Percentiles rank a stretch among this genome's conserved stretches.
Conservation (phyloP, 2,797 vertebrate genomes). For the Chrysocyon brachyurus region DNA sequence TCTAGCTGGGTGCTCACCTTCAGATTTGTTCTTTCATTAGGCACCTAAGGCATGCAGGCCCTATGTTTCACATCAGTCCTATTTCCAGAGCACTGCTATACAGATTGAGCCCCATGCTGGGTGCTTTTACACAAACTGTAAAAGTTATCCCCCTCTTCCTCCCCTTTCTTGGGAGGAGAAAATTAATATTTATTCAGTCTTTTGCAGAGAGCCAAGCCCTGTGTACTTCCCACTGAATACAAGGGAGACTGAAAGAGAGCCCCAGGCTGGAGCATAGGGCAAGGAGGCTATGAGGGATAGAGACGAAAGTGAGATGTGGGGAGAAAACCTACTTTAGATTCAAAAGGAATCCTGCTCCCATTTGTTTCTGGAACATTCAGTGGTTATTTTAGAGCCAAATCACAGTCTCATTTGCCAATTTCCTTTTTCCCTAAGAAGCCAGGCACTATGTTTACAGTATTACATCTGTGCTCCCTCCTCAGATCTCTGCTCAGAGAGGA, state of each 20-base stretch:
- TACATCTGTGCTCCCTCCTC: conserved; percentile 55
- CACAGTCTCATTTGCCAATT: conserved; percentile 62
- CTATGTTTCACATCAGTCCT: not conserved
- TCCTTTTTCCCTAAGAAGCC: conserved; percentile 66
- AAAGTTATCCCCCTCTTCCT: not conserved
- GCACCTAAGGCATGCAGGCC: not conserved
- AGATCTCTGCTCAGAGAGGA: conserved; percentile 13
- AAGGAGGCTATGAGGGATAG: accelerated
- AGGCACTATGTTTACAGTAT: conserved; percentile 49
- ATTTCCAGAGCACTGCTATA: not conserved
- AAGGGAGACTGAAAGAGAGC: not conserved
- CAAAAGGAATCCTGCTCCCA: conserved; percentile 54
- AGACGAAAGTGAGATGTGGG: not conserved
- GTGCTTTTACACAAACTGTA: not conserved
- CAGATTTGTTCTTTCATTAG: not conserved
- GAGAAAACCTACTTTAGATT: conserved; percentile 55
- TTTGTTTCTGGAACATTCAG: conserved; percentile 74
- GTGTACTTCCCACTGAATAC: not conserved
- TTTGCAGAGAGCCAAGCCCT: not conserved
- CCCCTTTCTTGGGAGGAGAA: conserved; percentile 24
- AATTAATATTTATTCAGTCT: conserved; percentile 6
- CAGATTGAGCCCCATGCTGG: not conserved
- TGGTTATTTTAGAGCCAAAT: conserved; percentile 66
- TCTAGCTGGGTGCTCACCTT: not conserved
- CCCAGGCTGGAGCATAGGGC: not conserved